These are phyloP conservation scores for Ahaetulla prasina DNA, from an alignment of 2,113 vertebrate species.

Conservation along the genomic window DNA sequence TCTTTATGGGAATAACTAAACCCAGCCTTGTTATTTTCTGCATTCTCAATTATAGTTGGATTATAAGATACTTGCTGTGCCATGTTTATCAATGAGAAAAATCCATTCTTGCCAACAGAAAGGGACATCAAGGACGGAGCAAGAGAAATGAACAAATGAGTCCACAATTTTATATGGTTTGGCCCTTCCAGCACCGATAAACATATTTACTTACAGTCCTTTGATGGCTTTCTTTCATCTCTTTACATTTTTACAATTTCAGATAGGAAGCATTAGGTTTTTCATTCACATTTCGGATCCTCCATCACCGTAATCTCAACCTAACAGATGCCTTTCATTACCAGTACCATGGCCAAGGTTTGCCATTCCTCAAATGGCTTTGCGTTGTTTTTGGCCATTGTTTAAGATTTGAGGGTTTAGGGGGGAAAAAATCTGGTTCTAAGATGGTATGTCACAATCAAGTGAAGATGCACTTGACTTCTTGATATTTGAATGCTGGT, in stretches of 20 bases:
- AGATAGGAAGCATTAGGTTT: conserved; percentile 40
- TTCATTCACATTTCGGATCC: conserved; percentile 31
- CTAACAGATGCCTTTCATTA: conserved; percentile 24
- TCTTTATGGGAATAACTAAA: neutral
- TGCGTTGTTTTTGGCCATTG: conserved; percentile 29
- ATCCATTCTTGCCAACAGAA: conserved; percentile 29
- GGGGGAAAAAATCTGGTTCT: conserved; percentile 21
- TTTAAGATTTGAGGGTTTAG: neutral
- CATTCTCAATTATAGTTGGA: neutral
- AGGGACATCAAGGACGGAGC: neutral
- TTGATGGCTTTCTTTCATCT: conserved; percentile 40
- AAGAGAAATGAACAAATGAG: conserved; percentile 29
- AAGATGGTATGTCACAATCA: neutral
- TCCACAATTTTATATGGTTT: conserved; percentile 33
- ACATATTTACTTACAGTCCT: conserved; percentile 49
- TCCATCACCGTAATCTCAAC: conserved; percentile 24
- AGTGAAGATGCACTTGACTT: neutral
- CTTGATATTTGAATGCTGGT: neutral
- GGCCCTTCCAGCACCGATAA: conserved; percentile 30
- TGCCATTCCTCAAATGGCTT: conserved; percentile 4
- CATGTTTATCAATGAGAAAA: conserved; percentile 43
- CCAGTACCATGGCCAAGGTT: conserved; percentile 42
- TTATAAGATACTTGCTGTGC: neutral
- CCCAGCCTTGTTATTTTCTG: neutral
- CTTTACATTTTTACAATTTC: conserved; percentile 35